phyloP scores from a whole-genome alignment of 2,888 invertebrate genomes.

The Idaea biselata region DNA sequence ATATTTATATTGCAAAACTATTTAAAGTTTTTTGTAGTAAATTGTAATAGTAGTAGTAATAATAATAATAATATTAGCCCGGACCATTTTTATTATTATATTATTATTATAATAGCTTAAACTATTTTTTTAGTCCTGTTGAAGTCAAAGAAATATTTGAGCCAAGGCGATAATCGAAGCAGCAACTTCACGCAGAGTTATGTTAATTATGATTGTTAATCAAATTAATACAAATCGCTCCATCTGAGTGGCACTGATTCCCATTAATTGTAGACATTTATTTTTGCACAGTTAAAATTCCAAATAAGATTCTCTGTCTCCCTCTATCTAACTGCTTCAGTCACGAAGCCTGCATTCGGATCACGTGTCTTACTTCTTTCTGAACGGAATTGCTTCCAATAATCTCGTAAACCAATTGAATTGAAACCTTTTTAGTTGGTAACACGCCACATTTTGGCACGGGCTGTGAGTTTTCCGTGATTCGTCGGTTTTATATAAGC shows the following conservation, averaged over 20 bases:
- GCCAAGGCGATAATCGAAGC: no score
- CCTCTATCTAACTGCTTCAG: slow-evolving; percentile 42
- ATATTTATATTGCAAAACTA: no score
- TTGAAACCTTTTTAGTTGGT: slow-evolving; percentile 63
- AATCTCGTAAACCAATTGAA: slow-evolving; percentile 62
- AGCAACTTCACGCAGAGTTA: no score
- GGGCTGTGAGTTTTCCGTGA: slow-evolving; percentile 50
- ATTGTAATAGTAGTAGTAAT: no score
- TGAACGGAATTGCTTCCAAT: slow-evolving; percentile 76
- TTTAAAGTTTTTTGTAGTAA: no score
- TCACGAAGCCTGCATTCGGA: slow-evolving; percentile 46
- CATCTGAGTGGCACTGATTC: not conserved
- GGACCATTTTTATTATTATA: no score
- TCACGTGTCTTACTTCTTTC: slow-evolving; percentile 76
- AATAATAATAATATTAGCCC: no score
- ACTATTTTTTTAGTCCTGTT: no score
- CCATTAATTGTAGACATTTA: not conserved
- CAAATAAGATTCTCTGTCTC: slow-evolving; percentile 53
- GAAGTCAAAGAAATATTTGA: no score
- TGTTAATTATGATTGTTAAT: no score
- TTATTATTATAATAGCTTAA: no score
- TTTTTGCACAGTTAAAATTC: slow-evolving; percentile 38
- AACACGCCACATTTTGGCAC: slow-evolving; percentile 65
- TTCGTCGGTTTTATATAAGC: slow-evolving; percentile 32
- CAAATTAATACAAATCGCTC: not conserved